Evolutionary conservation across 2,797 vertebrate species (phyloP).

Genomic region (Masticophis lateralis): DNA sequence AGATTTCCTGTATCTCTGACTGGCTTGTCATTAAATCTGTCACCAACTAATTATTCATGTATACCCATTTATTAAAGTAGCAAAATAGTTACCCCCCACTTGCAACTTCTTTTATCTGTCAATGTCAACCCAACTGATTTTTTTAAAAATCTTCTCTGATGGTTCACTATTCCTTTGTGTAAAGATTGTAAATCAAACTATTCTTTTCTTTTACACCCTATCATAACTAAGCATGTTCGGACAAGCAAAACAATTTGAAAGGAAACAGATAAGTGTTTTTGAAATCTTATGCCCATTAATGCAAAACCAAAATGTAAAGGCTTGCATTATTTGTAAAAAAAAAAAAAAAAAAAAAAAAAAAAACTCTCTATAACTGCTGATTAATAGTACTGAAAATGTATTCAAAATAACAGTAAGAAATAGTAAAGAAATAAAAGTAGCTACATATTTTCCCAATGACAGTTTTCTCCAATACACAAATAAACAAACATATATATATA

Average conservation of each 20-base stretch:
- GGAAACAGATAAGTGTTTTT: neutral
- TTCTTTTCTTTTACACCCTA: neutral
- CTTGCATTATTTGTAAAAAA: neutral
- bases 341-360: too few species aligned
- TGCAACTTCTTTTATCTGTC: slow-evolving; percentile 46
- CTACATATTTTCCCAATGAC: neutral
- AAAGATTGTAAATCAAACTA: neutral
- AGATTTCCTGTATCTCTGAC: slow-evolving; percentile 41
- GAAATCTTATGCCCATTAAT: slow-evolving; percentile 13
- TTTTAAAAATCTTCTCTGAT: neutral
- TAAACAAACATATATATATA: neutral
- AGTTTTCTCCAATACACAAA: neutral
- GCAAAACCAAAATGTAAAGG: neutral
- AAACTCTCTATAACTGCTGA: fast-evolving
- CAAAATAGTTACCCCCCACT: slow-evolving; percentile 49
- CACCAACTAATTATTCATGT: slow-evolving; percentile 67
- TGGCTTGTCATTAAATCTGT: slow-evolving; percentile 66
- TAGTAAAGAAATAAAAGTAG: neutral
- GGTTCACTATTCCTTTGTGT: slow-evolving; percentile 15
- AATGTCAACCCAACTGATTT: slow-evolving; percentile 47
- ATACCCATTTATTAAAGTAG: slow-evolving; percentile 61
- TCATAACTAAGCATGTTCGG: slow-evolving; percentile 20
- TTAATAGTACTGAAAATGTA: neutral
- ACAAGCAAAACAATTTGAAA: neutral
- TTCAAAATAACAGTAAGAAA: neutral